phyloP scores from a whole-genome alignment of 2,797 vertebrate genomes.

The Tenualosa ilisha region DNA sequence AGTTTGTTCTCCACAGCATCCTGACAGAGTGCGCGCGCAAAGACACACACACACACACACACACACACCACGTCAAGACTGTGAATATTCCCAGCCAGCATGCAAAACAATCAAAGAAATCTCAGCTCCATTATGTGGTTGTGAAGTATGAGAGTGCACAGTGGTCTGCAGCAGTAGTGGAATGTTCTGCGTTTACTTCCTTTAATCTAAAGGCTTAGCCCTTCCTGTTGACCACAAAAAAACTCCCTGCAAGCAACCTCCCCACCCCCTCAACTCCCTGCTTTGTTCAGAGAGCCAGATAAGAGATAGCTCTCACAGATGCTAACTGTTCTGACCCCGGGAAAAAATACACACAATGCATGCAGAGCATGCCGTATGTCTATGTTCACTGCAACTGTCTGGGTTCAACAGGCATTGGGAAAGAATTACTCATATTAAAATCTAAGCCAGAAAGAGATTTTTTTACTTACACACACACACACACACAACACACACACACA shows the following conservation, averaged over 20 bases:
- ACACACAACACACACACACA: neutral
- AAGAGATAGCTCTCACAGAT: conserved; percentile 5
- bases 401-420: neutral
- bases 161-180: neutral
- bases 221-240: conserved; percentile 21
- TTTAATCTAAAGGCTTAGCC: neutral
- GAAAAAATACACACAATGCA: neutral
- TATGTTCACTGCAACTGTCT: neutral
- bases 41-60: neutral
- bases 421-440: neutral
- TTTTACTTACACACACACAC: neutral
- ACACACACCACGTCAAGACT: neutral
- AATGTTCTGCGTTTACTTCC: neutral
- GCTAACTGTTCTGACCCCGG: neutral
- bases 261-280: neutral
- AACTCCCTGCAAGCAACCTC: neutral
- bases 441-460: too few species aligned
- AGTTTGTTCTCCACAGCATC: conserved; percentile 96
- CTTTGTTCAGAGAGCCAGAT: conserved; percentile 4
- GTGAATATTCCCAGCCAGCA: neutral
- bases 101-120: neutral
- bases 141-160: conserved; percentile 1
- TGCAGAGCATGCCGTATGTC: neutral
- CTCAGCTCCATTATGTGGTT: neutral
- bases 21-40: conserved; percentile 61